Conservation (phyloP, 2,113 vertebrate genomes). For the Atherinomorus stipes region DNA sequence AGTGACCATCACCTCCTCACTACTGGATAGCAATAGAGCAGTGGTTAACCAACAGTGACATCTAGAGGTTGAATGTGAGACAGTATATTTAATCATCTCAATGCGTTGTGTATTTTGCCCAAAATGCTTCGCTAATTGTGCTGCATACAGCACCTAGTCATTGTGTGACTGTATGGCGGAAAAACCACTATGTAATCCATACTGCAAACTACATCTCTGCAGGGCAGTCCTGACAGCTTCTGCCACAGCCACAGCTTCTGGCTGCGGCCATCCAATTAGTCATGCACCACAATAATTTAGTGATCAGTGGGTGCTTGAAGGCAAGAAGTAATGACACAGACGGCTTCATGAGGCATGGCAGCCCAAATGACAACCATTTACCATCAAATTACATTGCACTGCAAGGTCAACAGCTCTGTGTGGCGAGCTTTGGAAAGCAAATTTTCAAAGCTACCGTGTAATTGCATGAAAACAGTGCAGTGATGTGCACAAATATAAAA, state of each 20-base stretch:
- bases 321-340: conserved; percentile 73
- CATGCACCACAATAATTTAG: conserved; percentile 76
- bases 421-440: conserved; percentile 36
- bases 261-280: conserved; percentile 76
- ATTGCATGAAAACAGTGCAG: conserved; percentile 41
- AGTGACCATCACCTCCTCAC: conserved; percentile 71
- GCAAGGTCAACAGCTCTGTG: conserved; percentile 74
- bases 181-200: conserved; percentile 21
- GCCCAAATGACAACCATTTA: conserved; percentile 78
- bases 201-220: conserved; percentile 26
- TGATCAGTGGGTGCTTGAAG: conserved; percentile 74
- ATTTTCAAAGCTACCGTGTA: conserved; percentile 41
- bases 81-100: not conserved
- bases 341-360: conserved; percentile 78
- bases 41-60: conserved; percentile 75
- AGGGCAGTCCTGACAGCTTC: conserved; percentile 22
- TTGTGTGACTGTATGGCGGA: not conserved
- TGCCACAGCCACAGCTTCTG: conserved; percentile 57
- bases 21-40: not conserved
- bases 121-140: conserved; percentile 15
- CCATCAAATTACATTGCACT: conserved; percentile 71
- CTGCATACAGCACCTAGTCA: conserved; percentile 5
- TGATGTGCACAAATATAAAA: conserved; percentile 14
- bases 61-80: conserved; percentile 60
- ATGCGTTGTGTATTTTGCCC: not conserved